phyloP scores from a whole-genome alignment of 2,888 invertebrate genomes.

The Limnephilus lunatus region DNA sequence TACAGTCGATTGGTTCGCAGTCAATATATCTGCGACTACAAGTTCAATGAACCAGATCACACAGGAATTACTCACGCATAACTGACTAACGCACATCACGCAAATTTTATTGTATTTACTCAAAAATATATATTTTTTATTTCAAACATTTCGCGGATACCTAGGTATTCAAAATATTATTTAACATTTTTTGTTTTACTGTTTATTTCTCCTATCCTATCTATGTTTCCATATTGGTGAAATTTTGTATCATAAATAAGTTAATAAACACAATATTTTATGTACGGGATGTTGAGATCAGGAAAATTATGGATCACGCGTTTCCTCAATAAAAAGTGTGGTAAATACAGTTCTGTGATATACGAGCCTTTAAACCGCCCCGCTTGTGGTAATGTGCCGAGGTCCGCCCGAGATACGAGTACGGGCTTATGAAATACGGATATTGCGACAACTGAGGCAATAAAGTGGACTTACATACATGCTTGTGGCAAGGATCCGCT shows the following conservation, averaged over 20 bases:
- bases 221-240: background rate
- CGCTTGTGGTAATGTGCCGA: constrained; percentile 21
- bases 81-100: no score
- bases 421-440: constrained; percentile 28
- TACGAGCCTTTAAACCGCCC: constrained; percentile 22
- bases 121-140: no score
- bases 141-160: no score
- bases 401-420: background rate
- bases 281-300: background rate
- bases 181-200: no score
- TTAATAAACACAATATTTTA: background rate
- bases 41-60: no score
- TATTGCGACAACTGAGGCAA: constrained; percentile 37
- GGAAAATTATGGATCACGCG: background rate
- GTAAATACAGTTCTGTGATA: background rate
- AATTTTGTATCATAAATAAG: background rate
- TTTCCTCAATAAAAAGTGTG: constrained; percentile 26
- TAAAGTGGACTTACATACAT: constrained; percentile 22
- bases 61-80: no score
- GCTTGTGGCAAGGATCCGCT: background rate
- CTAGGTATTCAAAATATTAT: no score
- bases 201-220: background rate
- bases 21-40: no score
- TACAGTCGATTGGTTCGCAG: no score
- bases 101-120: no score